Percentiles rank a stretch among this genome's conserved stretches.
Evolutionary conservation across 2,797 vertebrate genomes (phyloP).

Genomic region (Rhinella marina): DNA sequence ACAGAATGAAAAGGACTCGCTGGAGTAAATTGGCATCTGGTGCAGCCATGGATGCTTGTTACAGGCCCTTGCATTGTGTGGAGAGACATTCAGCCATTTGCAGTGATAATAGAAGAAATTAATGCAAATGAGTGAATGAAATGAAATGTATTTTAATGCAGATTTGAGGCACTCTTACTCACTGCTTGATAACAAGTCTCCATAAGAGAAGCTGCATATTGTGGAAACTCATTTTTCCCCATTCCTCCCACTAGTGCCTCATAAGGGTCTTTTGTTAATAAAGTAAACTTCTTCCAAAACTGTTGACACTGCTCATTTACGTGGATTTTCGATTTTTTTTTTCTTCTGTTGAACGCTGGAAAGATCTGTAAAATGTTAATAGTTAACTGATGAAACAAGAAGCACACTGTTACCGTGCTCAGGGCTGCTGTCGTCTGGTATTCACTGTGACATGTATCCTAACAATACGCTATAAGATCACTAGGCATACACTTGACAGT

Average conservation of each 20-base stretch:
- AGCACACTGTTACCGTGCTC: constrained; percentile 90
- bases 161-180: constrained; percentile 94
- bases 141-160: constrained; percentile 99
- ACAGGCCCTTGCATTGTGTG: constrained; percentile 95
- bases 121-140: constrained; percentile 99
- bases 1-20: constrained; percentile 88
- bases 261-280: constrained; percentile 97
- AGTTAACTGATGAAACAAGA: constrained; percentile 80
- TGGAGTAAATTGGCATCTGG: constrained; percentile 96
- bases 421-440: constrained; percentile 90
- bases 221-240: constrained; percentile 93
- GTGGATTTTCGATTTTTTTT: constrained; percentile 90
- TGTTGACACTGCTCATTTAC: constrained; percentile 99
- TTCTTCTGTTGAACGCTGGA: constrained; percentile 77
- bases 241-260: constrained; percentile 90
- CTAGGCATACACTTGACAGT: constrained; percentile 91
- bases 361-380: constrained; percentile 90
- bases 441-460: constrained; percentile 90
- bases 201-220: constrained; percentile 96
- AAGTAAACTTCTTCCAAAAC: constrained; percentile 96
- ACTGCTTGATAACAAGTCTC: constrained; percentile 99
- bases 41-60: constrained; percentile 85
- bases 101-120: constrained; percentile 99
- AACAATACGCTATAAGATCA: constrained; percentile 87
- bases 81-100: constrained; percentile 96